Evolutionary conservation across 1,140 invertebrate genomes (phyloP), one percentile per base, ranked within the genome.

Genomic region (Antheraea pernyi): DNA sequence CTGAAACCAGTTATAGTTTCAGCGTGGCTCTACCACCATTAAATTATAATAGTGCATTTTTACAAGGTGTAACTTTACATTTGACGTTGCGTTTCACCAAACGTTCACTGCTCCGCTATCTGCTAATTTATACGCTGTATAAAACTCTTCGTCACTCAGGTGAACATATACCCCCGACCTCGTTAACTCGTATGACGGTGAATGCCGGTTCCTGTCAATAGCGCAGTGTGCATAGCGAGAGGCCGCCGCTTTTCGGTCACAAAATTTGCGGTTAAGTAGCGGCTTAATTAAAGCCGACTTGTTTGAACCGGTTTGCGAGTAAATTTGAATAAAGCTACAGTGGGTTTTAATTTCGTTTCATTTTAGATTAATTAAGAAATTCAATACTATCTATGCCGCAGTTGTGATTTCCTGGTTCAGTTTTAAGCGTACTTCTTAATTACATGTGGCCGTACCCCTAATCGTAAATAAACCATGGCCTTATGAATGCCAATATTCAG

Each of bases 251-350:
- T 74, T 74, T 74, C 69, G 69, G 72, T 74, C 72, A 74, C 72
- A 74, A 71, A 74, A 74, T 74, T 74, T 74, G 72, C 68, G 72
- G 72, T 70, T 70, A 61, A 70, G 60, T 59, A 67, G 65, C 63
- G 72, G 62, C 69, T 74, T 74, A 71, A 74, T 74, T 70, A 70
- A 74, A 72, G 60, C 67, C 67, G 62, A 61, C 61, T 10, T 63
- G 37, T 63, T 63, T 63, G 37, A 37, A 63, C 18, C 19, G 30
- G 30, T n/a, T 37, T 13, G 13, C 61, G 9, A 10, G 30, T 36
- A 37, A 37, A 7, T 63, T 37, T 63, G 61, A 37, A 36, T 63
- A 37, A 63, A 37, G 13, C 46, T 0, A 53, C 16, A 53, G 46
- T 53, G 13, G 46, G 5, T 53, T 53, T 53, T 53, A 53, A 53